Base-by-base conservation (phyloP, 2,888 invertebrate genomes). In the Callosobruchus maculatus region DNA sequence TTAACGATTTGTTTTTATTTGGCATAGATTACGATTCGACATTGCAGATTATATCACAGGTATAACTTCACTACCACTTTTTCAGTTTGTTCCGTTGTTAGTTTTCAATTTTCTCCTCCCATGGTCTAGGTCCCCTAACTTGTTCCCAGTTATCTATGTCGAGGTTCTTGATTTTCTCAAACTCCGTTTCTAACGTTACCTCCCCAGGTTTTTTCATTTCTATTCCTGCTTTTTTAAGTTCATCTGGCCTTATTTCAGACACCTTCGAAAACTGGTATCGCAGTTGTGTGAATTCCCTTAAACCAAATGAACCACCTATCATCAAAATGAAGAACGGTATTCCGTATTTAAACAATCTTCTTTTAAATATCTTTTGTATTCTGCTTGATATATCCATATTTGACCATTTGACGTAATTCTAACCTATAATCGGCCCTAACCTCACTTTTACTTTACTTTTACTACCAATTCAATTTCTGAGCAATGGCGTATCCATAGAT, bases 101-200 rank as follows among this genome's bases (percentile, higher is more conserved):
- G 49, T 71, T 30, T 68, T 74, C 26, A 66, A 21, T 31, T 31
- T 79, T 79, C 78, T 91, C 89, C 83, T 97, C 96, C 96, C 96
- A 96, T 0, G 96, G 96, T 73, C 97, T 88, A 4, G 96, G 94
- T 0, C 95, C 95, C 80, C 97, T 88, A 78, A 92, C 91, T 83
- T 96, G 96, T 83, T 94, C 91, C 97, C 97, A 97, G 80, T 93
- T 90, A 78, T 95, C 93, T 79, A 95, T 91, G 84, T 97, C 93
- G 67, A 93, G 85, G 73, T 89, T 86, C 85, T 94, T 89, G 1
- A 95, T 88, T 86, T 93, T 93, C 79, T 95, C 93, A 88, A 90
- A 95, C 80, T 93, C 92, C 67, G 88, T 87, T 86, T 96, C 95
- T 78, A 96, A 84, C 0, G 94, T 93, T 0, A 93, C 92, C 83